These are phyloP conservation scores for Eleutherodactylus coqui DNA, from an alignment of 2,797 vertebrate species.

Conservation along the genomic window DNA sequence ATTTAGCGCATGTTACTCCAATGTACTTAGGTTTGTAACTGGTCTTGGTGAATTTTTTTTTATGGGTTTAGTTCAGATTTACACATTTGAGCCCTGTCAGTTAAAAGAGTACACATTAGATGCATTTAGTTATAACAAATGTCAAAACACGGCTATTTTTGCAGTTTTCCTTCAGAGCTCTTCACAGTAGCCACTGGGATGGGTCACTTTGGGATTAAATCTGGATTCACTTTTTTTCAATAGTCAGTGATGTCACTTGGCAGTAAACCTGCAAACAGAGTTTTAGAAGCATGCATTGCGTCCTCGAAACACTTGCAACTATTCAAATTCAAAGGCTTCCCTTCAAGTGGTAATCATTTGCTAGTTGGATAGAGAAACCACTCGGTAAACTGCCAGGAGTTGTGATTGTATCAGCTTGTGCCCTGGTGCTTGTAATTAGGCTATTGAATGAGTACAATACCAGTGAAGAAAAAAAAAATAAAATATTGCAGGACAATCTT, in stretches of 20 bases:
- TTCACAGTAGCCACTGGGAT: background rate
- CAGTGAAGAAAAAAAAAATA: constrained; percentile 61
- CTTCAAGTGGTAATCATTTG: constrained; percentile 64
- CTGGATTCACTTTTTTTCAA: background rate
- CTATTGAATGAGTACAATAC: constrained; percentile 66
- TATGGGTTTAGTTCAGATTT: background rate
- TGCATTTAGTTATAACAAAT: background rate
- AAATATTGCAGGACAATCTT: constrained; percentile 65
- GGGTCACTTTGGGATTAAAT: constrained; percentile 13
- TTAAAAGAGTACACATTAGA: background rate
- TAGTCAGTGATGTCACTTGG: constrained; percentile 24
- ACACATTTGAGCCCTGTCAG: background rate
- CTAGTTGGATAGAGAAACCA: constrained; percentile 63
- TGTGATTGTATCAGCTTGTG: constrained; percentile 60
- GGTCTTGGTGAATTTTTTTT: too few species aligned
- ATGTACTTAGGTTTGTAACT: background rate
- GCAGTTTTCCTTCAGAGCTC: constrained; percentile 16
- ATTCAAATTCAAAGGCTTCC: constrained; percentile 59
- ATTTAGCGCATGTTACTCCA: too few species aligned
- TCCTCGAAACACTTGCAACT: constrained; percentile 47
- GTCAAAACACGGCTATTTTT: background rate
- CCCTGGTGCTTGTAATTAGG: constrained; percentile 69
- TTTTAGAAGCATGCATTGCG: background rate
- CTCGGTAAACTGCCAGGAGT: constrained; percentile 65
- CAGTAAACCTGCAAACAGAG: background rate